phyloP scores from a whole-genome alignment of 2,888 invertebrate species.

The Biston betularia region DNA sequence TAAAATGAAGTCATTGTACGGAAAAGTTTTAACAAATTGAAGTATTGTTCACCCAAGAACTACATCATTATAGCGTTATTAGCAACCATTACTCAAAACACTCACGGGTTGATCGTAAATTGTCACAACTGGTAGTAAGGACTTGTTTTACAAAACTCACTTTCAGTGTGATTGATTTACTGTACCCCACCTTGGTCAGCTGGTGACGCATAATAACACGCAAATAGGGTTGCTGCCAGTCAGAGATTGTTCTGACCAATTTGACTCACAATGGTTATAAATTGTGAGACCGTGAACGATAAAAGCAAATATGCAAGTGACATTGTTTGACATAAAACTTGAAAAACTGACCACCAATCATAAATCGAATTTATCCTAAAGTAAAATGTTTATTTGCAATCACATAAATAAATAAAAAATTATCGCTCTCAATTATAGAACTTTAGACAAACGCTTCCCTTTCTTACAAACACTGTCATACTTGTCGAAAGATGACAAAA shows the following conservation, averaged over 20 bases:
- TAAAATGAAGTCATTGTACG: constrained; percentile 14
- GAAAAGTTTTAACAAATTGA: constrained; percentile 9
- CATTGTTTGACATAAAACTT: neutral
- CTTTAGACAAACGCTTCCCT: no score
- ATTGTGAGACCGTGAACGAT: constrained; percentile 4
- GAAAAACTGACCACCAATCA: neutral
- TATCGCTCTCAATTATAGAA: no score
- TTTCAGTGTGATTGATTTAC: constrained; percentile 43
- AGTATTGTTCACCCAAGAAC: constrained; percentile 35
- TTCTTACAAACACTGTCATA: no score
- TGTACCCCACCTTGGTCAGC: constrained; percentile 36
- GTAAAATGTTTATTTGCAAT: neutral
- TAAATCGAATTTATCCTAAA: neutral
- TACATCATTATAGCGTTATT: constrained; percentile 50
- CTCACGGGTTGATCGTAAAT: constrained; percentile 39
- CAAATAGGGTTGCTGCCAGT: constrained; percentile 21
- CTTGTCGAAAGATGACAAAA: no score
- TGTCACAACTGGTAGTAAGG: constrained; percentile 38
- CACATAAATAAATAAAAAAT: no score
- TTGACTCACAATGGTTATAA: constrained; percentile 8
- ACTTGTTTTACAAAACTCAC: constrained; percentile 40
- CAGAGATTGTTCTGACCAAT: constrained; percentile 20
- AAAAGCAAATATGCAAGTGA: neutral
- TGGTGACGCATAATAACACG: constrained; percentile 40
- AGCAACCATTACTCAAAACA: constrained; percentile 42